Conservation (phyloP, 2,888 invertebrate genomes). For the Xylophagus ater region DNA sequence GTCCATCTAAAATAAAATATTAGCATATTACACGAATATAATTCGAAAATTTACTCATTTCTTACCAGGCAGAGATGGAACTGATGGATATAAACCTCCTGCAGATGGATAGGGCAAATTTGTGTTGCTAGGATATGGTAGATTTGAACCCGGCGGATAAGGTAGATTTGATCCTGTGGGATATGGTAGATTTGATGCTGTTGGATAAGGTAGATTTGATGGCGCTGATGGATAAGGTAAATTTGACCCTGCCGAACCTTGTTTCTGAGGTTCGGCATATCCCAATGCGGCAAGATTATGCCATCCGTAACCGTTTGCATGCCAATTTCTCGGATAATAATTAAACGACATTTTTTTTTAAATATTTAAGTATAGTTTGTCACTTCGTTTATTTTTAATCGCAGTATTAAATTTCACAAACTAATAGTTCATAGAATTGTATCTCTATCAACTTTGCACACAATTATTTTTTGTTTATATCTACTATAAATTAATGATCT, state of each 20-base stretch:
- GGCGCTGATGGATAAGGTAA: conserved; percentile 18
- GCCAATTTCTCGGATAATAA: conserved; percentile 36
- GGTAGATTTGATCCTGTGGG: too few relatives aligned
- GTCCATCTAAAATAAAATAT: not conserved
- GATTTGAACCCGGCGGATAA: conserved; percentile 8
- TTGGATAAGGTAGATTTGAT: conserved; percentile 23
- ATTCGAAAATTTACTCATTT: not conserved
- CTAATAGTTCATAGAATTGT: not conserved
- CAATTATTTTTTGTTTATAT: too few relatives aligned
- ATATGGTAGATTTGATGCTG: not conserved
- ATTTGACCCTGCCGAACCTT: conserved; percentile 4
- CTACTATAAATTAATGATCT: too few relatives aligned
- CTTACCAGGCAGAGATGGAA: conserved; percentile 22
- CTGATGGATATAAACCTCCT: conserved; percentile 8
- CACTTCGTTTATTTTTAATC: not conserved
- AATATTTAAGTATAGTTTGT: not conserved
- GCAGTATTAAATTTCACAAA: not conserved
- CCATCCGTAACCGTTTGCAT: conserved; percentile 34
- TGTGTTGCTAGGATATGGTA: conserved; percentile 8
- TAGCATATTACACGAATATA: not conserved
- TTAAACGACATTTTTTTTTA: conserved; percentile 14
- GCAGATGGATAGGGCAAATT: conserved; percentile 22
- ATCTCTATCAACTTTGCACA: not conserved
- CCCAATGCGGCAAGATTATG: conserved; percentile 35
- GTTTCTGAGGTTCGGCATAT: conserved; percentile 20